Evolutionary conservation across 2,113 vertebrate species (phyloP).

Genomic region (Motacilla alba): DNA sequence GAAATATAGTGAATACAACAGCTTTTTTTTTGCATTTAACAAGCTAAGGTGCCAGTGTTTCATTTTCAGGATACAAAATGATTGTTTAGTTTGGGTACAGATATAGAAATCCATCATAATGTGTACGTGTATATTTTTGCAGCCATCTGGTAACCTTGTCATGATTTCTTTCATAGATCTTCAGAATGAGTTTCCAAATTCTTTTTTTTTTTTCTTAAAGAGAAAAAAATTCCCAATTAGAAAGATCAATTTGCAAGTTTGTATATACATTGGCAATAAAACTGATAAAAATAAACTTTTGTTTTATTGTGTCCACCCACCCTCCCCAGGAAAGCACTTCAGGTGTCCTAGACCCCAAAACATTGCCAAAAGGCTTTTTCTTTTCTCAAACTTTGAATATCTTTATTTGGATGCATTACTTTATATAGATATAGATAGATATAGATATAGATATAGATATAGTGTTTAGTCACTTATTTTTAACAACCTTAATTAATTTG

Average conservation of each 20-base stretch:
- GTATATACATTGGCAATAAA: not conserved
- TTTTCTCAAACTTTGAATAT: not conserved
- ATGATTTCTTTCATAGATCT: not conserved
- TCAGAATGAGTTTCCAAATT: rapidly evolving
- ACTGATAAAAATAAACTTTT: not conserved
- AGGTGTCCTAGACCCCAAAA: not conserved
- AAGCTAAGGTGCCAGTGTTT: not conserved
- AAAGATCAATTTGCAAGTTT: not conserved
- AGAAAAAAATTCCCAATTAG: not conserved
- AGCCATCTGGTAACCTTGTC: not conserved
- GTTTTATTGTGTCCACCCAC: not conserved
- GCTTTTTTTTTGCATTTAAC: not conserved
- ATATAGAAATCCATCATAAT: not conserved
- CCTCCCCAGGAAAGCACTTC: not conserved
- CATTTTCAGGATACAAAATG: not conserved
- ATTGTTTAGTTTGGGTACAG: not conserved
- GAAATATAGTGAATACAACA: not conserved
- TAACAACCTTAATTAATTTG: not conserved
- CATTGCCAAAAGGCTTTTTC: not conserved
- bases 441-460: too few relatives aligned
- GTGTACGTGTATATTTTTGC: not conserved
- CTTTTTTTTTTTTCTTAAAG: not conserved
- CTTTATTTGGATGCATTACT: not conserved
- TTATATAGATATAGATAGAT: not conserved
- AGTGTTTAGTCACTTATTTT: not conserved